Percentiles rank a stretch among this genome's conserved stretches.
Conservation (phyloP, 2,113 vertebrate species). For the Cochlearius cochlearius region DNA sequence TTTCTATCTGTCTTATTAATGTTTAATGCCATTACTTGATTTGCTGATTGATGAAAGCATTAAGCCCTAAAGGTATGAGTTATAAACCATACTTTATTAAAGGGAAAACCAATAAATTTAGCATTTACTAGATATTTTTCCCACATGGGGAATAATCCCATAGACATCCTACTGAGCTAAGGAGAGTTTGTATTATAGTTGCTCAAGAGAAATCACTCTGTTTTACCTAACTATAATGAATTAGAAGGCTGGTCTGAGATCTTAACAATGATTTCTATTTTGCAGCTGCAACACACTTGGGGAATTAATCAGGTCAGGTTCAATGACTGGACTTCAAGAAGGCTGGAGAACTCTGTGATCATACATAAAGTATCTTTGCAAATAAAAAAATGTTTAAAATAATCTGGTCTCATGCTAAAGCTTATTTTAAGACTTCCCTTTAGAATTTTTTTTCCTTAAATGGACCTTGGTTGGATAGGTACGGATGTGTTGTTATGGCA, state of each 20-base stretch:
- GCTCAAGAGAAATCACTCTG: background rate
- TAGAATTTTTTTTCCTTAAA: background rate
- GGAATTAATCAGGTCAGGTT: background rate
- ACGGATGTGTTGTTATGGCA: background rate
- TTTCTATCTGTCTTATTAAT: background rate
- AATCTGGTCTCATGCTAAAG: background rate
- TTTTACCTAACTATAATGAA: background rate
- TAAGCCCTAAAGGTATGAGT: background rate
- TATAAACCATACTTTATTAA: background rate
- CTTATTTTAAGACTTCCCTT: background rate
- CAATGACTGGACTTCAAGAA: background rate
- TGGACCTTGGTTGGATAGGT: background rate
- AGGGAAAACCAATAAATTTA: background rate
- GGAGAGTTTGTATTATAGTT: background rate
- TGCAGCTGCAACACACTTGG: background rate
- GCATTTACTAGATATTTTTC: background rate
- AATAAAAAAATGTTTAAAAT: background rate
- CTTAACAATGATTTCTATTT: background rate
- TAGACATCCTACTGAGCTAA: background rate
- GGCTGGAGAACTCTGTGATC: background rate
- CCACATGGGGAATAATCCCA: background rate
- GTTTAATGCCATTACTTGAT: background rate
- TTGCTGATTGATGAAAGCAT: background rate
- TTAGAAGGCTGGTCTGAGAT: background rate
- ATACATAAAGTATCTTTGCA: background rate